Evolutionary conservation across 1,140 invertebrate species (phyloP).

Genomic region (Drosophila micromelanica): DNA sequence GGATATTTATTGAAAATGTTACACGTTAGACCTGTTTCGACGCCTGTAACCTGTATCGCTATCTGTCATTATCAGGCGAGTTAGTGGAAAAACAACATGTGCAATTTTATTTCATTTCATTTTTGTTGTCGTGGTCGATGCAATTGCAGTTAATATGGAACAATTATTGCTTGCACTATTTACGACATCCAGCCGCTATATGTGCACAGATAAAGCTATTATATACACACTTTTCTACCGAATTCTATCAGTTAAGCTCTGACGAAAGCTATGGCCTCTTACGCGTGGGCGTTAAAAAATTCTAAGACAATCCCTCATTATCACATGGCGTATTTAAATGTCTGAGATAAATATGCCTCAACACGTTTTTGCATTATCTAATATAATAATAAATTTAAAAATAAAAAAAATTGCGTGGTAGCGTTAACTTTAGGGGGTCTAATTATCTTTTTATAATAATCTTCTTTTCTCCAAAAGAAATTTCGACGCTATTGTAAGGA

Average conservation of each 20-base stretch:
- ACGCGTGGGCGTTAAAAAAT: too few relatives aligned
- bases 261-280: too few relatives aligned
- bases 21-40: not conserved
- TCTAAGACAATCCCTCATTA: not conserved
- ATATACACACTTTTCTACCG: not conserved
- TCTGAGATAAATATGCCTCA: not conserved
- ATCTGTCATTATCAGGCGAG: conserved; percentile 32
- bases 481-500: conserved; percentile 1
- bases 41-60: too few relatives aligned
- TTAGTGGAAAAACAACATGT: conserved; percentile 29
- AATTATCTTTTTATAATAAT: not conserved
- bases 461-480: not conserved
- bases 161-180: conserved; percentile 1
- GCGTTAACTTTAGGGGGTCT: not conserved
- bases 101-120: conserved; percentile 29
- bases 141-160: not conserved
- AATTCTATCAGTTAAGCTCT: not conserved
- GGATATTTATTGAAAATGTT: too few relatives aligned
- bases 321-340: not conserved
- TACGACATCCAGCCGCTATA: not conserved
- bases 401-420: not conserved
- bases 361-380: not conserved
- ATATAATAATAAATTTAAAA: not conserved
- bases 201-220: not conserved
- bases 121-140: not conserved